Base-by-base conservation (phyloP, 2,113 vertebrate genomes). In the Recurvirostra avosetta region DNA sequence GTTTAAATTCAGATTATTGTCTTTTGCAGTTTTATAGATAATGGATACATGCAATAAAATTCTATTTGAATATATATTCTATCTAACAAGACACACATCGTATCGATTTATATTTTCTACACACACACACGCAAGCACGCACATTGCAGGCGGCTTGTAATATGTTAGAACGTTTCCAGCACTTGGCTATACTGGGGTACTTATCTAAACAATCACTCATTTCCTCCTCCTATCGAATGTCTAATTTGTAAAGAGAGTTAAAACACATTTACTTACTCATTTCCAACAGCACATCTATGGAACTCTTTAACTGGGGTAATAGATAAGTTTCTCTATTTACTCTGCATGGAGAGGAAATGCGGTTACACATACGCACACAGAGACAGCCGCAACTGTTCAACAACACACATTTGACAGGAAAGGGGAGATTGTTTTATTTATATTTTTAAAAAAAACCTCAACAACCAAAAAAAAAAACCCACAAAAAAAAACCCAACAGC, bases 121-220 rank as follows among this genome's bases (percentile, higher is more conserved):
- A 72, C 75, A 80, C 56, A 84, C 62, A 80, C 68, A 49, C 23
- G 29, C 47, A n/a, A 29, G 43, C 84, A 81, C 4, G 14, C 88
- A 90, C 47, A 11, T 76, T 82, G 83, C 80, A 92, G 75, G 78
- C 30, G 34, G 47, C 63, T 90, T 91, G 71, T 55, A 67, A 91
- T 90, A 75, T 15, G 63, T 91, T 95, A 92, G 80, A 88, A 58
- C 75, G 65, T 89, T 94, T 85, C 82, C 83, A 96, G 49, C 92
- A 80, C 93, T 95, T 74, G 88, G 93, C 74, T 93, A 45, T 88
- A 93, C 89, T 49, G 84, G 72, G 79, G 25, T 94, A 92, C 87
- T 96, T 95, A 96, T 94, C 88, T 90, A 96, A 97, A 96, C 96
- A 97, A 94, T 95, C 86, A 88, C 85, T 95, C 92, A 88, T 97